Percentiles rank a stretch among this genome's conserved stretches.
Conservation (phyloP, 2,888 invertebrate genomes). For the Xylota sylvarum region DNA sequence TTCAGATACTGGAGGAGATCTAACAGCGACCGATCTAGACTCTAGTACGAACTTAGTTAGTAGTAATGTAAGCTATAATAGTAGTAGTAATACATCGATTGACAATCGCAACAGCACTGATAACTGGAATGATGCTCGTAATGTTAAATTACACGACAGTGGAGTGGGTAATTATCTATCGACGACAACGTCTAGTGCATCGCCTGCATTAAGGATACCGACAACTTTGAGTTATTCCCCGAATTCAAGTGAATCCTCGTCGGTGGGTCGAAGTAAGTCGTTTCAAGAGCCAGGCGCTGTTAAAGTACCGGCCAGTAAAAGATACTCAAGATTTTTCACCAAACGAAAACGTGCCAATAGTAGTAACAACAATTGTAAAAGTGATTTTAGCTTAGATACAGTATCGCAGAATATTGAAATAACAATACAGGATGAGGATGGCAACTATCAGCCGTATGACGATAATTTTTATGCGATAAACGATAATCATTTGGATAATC, state of each 20-base stretch:
- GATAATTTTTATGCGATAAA: slow-evolving; percentile 81
- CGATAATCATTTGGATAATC: slow-evolving; percentile 80
- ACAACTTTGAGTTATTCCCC: slow-evolving; percentile 56
- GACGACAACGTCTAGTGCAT: slow-evolving; percentile 78
- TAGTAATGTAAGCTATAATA: slow-evolving; percentile 84
- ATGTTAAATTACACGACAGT: slow-evolving; percentile 74
- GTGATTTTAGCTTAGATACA: slow-evolving; percentile 83
- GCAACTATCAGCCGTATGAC: slow-evolving; percentile 83
- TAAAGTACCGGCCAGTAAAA: slow-evolving; percentile 79
- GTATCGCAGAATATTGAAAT: slow-evolving; percentile 84
- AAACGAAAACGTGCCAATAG: slow-evolving; percentile 81
- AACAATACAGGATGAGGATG: slow-evolving; percentile 84
- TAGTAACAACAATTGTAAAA: slow-evolving; percentile 78
- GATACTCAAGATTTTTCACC: slow-evolving; percentile 83
- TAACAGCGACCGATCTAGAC: slow-evolving; percentile 83
- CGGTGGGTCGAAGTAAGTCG: slow-evolving; percentile 84
- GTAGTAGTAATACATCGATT: slow-evolving; percentile 84
- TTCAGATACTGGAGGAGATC: slow-evolving; percentile 83
- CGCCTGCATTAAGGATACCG: slow-evolving; percentile 80
- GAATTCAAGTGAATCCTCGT: slow-evolving; percentile 78
- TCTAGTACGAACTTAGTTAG: slow-evolving; percentile 83
- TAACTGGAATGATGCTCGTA: slow-evolving; percentile 78
- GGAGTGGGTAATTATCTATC: slow-evolving; percentile 56
- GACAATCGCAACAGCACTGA: slow-evolving; percentile 79
- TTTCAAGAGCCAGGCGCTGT: slow-evolving; percentile 84